Conservation (phyloP, 2,113 vertebrate genomes). For the Myiozetetes cayanensis region DNA sequence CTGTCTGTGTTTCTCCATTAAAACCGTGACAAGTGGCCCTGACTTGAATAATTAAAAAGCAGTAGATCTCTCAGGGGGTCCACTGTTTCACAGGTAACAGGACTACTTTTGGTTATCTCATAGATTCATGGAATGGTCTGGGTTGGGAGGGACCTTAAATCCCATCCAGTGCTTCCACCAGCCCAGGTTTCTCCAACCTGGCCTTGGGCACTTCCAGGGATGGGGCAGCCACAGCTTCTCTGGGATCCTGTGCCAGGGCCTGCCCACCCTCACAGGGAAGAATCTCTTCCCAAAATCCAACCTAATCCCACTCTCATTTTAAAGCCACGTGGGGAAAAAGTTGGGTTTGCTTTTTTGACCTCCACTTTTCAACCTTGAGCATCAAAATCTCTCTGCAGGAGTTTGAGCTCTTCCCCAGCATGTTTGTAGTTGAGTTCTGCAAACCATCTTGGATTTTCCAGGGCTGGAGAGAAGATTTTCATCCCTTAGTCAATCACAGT, state of each 20-base stretch:
- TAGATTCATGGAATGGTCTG: not conserved
- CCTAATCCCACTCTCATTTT: not conserved
- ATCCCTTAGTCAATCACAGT: not conserved
- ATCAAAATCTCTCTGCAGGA: not conserved
- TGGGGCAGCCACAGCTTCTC: not conserved
- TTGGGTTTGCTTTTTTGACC: not conserved
- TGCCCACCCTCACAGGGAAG: accelerated
- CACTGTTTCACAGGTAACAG: not conserved
- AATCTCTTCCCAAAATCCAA: not conserved
- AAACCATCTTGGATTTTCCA: not conserved
- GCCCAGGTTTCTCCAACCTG: not conserved
- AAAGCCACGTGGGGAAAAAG: not conserved
- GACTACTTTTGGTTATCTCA: accelerated
- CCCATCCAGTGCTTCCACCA: not conserved
- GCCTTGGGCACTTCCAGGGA: not conserved
- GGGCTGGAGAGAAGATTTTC: not conserved
- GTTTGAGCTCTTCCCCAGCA: not conserved
- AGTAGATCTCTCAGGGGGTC: not conserved
- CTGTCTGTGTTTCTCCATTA: not conserved
- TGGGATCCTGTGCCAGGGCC: accelerated
- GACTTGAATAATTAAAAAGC: not conserved
- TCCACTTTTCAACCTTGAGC: not conserved
- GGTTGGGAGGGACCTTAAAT: not conserved
- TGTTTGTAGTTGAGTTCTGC: not conserved
- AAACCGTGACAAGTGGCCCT: not conserved